Percentiles rank a stretch among this genome's conserved stretches.
These are phyloP conservation scores for Pediacus dermestoides DNA, from an alignment of 2,888 invertebrate species.

Conservation along the genomic window DNA sequence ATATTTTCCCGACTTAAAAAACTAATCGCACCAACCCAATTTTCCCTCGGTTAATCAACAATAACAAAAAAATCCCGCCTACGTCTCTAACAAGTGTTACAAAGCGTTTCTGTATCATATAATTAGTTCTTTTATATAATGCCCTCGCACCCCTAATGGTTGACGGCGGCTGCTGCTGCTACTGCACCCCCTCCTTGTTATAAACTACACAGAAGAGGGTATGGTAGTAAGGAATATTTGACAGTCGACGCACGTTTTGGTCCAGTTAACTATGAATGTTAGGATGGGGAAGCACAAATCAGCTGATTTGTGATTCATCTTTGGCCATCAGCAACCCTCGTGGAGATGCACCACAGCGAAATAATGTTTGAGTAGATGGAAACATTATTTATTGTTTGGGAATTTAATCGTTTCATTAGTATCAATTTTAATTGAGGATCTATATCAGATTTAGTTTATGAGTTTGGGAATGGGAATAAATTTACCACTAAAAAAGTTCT, in stretches of 20 bases:
- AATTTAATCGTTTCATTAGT: no score
- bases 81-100: conserved; percentile 35
- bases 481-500: no score
- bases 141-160: conserved; percentile 19
- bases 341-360: neutral
- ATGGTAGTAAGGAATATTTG: conserved; percentile 36
- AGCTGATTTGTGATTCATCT: conserved; percentile 44
- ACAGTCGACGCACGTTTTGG: conserved; percentile 46
- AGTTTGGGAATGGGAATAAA: no score
- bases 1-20: no score
- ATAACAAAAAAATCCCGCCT: conserved; percentile 30
- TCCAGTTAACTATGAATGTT: conserved; percentile 41
- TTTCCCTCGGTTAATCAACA: conserved; percentile 28
- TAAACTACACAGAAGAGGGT: neutral
- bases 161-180: conserved; percentile 38
- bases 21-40: no score
- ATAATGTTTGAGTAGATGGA: no score
- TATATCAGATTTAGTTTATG: no score
- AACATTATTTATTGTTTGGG: no score
- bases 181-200: neutral
- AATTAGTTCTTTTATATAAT: conserved; percentile 37
- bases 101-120: conserved; percentile 35
- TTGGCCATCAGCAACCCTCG: neutral
- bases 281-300: conserved; percentile 35
- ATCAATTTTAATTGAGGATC: no score